Conservation (phyloP, 2,888 invertebrate species). For the Zeuzera pyrina region DNA sequence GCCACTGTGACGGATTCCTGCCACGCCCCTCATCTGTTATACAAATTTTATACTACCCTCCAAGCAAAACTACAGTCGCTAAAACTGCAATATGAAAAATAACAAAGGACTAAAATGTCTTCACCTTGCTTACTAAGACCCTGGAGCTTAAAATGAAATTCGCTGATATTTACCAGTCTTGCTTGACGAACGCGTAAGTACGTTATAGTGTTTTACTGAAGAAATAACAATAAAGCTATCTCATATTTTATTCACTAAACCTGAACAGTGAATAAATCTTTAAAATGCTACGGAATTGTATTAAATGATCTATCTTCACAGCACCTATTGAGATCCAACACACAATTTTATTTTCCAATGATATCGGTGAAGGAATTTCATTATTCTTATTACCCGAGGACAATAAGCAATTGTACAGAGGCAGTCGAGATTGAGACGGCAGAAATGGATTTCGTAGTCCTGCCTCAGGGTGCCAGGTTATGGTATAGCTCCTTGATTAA, state of each 20-base stretch:
- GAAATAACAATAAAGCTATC: too few relatives aligned
- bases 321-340: constrained; percentile 35
- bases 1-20: constrained; percentile 70
- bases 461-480: constrained; percentile 32
- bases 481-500: constrained; percentile 62
- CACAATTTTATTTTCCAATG: constrained; percentile 35
- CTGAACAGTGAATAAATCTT: too few relatives aligned
- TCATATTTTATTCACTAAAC: too few relatives aligned
- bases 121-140: too few relatives aligned
- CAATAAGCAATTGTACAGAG: constrained; percentile 54
- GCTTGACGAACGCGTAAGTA: too few relatives aligned
- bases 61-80: constrained; percentile 39
- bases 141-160: too few relatives aligned
- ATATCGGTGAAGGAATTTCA: constrained; percentile 57
- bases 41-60: constrained; percentile 73
- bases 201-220: too few relatives aligned
- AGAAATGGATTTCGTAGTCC: constrained; percentile 40
- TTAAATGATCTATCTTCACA: too few relatives aligned
- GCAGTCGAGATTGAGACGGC: constrained; percentile 63
- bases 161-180: too few relatives aligned
- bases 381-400: constrained; percentile 60
- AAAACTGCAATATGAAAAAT: constrained; percentile 16
- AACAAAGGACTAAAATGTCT: too few relatives aligned
- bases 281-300: too few relatives aligned
- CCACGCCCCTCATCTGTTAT: constrained; percentile 71